phyloP scores from a whole-genome alignment of 2,797 vertebrate species.

The Philypnodon macrostomus region DNA sequence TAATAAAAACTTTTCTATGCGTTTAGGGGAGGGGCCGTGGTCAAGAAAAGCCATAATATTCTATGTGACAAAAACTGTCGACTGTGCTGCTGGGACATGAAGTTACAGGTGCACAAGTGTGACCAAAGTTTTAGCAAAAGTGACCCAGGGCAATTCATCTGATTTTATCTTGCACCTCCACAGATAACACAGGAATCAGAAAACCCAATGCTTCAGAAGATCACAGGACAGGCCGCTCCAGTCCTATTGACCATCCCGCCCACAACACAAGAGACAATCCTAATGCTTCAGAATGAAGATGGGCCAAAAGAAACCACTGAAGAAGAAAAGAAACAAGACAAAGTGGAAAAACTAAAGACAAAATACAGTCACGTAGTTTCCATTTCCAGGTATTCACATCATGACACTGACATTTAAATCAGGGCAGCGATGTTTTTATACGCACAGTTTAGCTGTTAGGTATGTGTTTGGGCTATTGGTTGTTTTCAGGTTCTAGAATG shows the following conservation, averaged over 20 bases:
- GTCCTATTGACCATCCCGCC: constrained; percentile 10
- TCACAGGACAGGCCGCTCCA: constrained; percentile 41
- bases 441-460: too few relatives aligned
- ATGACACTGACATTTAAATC: too few relatives aligned
- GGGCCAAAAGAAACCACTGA: constrained; percentile 2
- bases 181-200: constrained; percentile 76
- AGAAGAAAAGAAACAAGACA: neutral
- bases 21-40: constrained; percentile 43
- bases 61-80: constrained; percentile 73
- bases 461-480: too few relatives aligned
- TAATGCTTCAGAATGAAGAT: constrained; percentile 9
- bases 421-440: too few relatives aligned
- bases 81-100: constrained; percentile 81
- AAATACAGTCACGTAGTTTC: constrained; percentile 10
- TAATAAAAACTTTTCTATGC: constrained; percentile 1
- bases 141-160: neutral
- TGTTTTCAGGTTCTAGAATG: too few relatives aligned
- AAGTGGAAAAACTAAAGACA: neutral
- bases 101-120: constrained; percentile 53
- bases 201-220: constrained; percentile 67
- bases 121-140: neutral
- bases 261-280: neutral
- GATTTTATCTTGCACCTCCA: constrained; percentile 7
- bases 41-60: constrained; percentile 54
- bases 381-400: constrained; percentile 31